Base-by-base conservation (phyloP, 2,113 vertebrate species). In the Edolisoma coerulescens region DNA sequence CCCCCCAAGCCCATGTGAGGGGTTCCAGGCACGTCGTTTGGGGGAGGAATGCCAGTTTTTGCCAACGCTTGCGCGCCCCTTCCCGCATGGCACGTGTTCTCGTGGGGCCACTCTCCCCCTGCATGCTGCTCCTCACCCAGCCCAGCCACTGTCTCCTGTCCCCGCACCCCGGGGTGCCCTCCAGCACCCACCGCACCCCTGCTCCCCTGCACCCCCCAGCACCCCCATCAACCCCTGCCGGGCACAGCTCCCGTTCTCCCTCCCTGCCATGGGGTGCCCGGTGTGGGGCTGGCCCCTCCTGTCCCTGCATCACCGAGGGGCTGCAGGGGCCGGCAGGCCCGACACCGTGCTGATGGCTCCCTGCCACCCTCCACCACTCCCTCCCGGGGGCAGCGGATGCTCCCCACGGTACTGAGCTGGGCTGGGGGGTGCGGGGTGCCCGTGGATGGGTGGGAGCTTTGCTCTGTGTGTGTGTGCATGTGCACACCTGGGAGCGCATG, bases 11-110 rank as follows among this genome's bases (percentile, higher is more conserved):
- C 70, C 3, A 4, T 24, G 42, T n/a, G 2, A 8, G 76, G 79
- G 79, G 28, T 76, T 77, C 83, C 11, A 21, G 91, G 83, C 89
- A 82, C 3, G 3, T 75, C 5, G 3, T 91, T 21, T 81, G 71
- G 84, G 91, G 95, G 81, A 81, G 77, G 64, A 95, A 89, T 81
- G 69, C 77, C 84, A 35, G 26, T 79, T 92, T 95, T 87, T 84
- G 89, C 81, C 84, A 67, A 84, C 0, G 87, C 96, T 96, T 94
- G 56, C 0, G 1, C 65, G 5, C 81, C 85, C 61, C 54, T 89
- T 93, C 96, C 96, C 0, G 96, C 96, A 96, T 96, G 96, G 86
- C 95, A 80, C 18, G 1, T 95, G 71, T 88, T 95, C 67, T 83
- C 2, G 70, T 91, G 71, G 90, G 88, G 90, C 67, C 1, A 5